Evolutionary conservation across 2,797 vertebrate genomes (phyloP).

Genomic region (Scomberomorus guttatus): DNA sequence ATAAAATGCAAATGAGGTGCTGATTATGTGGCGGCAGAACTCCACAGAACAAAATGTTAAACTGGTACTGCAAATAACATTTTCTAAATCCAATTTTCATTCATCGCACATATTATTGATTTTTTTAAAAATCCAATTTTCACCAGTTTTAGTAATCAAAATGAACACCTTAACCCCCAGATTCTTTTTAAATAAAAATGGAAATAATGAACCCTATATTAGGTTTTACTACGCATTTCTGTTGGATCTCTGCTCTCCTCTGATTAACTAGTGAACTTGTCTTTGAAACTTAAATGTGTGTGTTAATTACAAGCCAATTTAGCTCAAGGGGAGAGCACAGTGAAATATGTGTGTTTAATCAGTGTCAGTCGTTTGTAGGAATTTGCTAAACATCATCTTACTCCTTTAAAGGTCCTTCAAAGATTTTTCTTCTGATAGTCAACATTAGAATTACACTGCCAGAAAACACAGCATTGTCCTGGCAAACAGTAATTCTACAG

Average conservation of each 20-base stretch:
- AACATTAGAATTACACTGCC: slow-evolving; percentile 17
- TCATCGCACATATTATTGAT: no score
- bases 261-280: neutral
- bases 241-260: slow-evolving; percentile 8
- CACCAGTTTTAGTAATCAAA: no score
- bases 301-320: neutral
- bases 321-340: neutral
- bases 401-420: slow-evolving; percentile 5
- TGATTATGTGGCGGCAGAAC: neutral
- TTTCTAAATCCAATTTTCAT: neutral
- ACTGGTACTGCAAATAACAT: neutral
- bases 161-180: no score
- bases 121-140: no score
- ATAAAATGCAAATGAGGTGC: slow-evolving; percentile 1
- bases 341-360: neutral
- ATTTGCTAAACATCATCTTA: neutral
- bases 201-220: neutral
- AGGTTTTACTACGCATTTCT: neutral
- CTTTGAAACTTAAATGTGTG: neutral
- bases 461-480: slow-evolving; percentile 24
- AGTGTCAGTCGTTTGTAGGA: neutral
- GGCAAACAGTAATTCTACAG: neutral
- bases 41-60: neutral
- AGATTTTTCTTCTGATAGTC: slow-evolving; percentile 38
- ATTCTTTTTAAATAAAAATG: neutral